Conservation (phyloP, 92 coral and sea anemone genomes). For the Porites evermanni region DNA sequence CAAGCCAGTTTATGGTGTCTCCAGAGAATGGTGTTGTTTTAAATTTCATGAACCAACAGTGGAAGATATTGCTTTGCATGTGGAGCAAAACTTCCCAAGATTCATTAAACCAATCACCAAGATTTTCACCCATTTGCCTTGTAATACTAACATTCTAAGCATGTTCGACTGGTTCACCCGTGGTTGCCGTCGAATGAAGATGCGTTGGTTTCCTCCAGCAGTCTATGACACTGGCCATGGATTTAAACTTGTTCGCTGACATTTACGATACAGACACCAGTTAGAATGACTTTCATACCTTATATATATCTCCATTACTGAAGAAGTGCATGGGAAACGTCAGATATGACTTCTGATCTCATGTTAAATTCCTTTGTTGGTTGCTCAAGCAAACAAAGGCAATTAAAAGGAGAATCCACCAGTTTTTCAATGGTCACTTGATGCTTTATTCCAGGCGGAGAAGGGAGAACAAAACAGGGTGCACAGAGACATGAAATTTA, state of each 20-base stretch:
- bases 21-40: constrained; percentile 94
- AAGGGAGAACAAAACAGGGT: too few species aligned
- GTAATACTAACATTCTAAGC: constrained; percentile 85
- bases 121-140: constrained; percentile 88
- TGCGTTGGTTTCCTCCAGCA: constrained; percentile 97
- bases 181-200: constrained; percentile 82
- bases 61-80: constrained; percentile 90
- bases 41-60: constrained; percentile 95
- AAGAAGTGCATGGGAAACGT: too few species aligned
- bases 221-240: constrained; percentile 99
- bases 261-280: background rate
- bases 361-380: too few species aligned
- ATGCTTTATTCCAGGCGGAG: too few species aligned
- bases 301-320: too few species aligned
- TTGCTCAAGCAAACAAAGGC: too few species aligned
- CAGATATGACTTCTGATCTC: too few species aligned
- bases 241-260: constrained; percentile 81
- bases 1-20: constrained; percentile 88
- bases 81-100: constrained; percentile 93
- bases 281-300: background rate
- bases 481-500: too few species aligned
- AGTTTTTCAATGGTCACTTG: too few species aligned
- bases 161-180: constrained; percentile 85
- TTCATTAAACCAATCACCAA: constrained; percentile 94
- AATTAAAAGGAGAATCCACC: too few species aligned